phyloP scores from a whole-genome alignment of 2,888 invertebrate genomes.

The Noctua comes region DNA sequence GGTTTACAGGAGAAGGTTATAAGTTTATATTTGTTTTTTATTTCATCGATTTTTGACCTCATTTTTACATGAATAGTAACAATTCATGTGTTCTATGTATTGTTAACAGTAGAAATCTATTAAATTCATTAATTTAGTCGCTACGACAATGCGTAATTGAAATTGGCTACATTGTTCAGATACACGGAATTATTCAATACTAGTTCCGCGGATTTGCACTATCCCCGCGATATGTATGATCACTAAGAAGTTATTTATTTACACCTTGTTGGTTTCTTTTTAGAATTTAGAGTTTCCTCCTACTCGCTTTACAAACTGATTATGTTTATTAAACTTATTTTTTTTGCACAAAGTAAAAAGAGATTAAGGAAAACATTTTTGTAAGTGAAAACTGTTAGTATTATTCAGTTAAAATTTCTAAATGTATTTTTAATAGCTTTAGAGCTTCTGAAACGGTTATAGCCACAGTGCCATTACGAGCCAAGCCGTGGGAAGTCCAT shows the following conservation, averaged over 20 bases:
- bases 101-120: too few species aligned
- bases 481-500: slow-evolving; percentile 22
- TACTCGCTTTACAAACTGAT: background rate
- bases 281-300: background rate
- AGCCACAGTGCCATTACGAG: slow-evolving; percentile 7
- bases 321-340: background rate
- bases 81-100: too few species aligned
- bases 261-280: background rate
- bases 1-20: too few species aligned
- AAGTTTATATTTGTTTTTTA: too few species aligned
- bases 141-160: too few species aligned
- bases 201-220: too few species aligned
- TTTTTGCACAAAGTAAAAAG: background rate
- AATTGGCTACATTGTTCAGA: too few species aligned
- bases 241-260: background rate
- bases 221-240: too few species aligned
- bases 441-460: slow-evolving; percentile 13
- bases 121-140: too few species aligned
- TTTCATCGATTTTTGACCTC: too few species aligned
- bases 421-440: background rate
- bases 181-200: too few species aligned
- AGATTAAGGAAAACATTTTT: background rate
- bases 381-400: background rate
- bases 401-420: slow-evolving; percentile 2
- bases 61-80: too few species aligned